Percentiles rank a stretch among this genome's conserved stretches.
phyloP scores from a whole-genome alignment of 2,113 vertebrate species.

The Dolichotis patagonum region DNA sequence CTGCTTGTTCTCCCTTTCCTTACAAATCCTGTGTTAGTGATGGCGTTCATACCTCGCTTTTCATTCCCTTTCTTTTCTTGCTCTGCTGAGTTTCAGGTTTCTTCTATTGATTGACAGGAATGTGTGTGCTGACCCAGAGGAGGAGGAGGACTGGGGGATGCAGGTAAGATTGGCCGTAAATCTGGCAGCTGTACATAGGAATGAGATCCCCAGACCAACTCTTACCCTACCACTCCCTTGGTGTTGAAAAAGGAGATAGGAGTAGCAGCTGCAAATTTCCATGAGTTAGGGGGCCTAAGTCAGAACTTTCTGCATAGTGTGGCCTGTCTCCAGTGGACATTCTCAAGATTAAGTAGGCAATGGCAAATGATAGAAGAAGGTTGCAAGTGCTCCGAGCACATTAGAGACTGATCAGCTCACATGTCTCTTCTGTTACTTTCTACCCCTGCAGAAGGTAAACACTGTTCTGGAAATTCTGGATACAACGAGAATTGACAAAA shows the following conservation, averaged over 20 bases:
- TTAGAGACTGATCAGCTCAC: background rate
- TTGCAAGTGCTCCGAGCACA: background rate
- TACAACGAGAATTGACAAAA: background rate
- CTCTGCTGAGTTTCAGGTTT: conserved; percentile 44
- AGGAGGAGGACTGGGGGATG: conserved; percentile 12
- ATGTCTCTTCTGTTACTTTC: background rate
- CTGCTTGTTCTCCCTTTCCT: background rate
- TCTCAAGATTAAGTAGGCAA: conserved; percentile 33
- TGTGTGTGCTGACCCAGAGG: background rate
- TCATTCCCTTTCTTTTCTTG: background rate
- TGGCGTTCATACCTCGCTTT: background rate
- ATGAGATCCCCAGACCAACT: conserved; percentile 23
- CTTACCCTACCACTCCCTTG: background rate
- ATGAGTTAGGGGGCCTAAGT: conserved; percentile 49
- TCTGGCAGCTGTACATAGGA: conserved; percentile 60
- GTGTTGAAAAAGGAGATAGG: conserved; percentile 51
- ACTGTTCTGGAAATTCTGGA: background rate
- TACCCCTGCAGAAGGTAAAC: background rate
- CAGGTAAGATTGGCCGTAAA: background rate
- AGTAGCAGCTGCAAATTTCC: conserved; percentile 69
- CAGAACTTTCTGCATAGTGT: background rate
- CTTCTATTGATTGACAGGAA: conserved; percentile 70
- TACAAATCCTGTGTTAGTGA: background rate
- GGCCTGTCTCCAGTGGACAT: background rate
- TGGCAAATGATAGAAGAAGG: background rate